These are phyloP conservation scores for Callimorpha dominula DNA, from an alignment of 2,888 invertebrate genomes.

Conservation along the genomic window DNA sequence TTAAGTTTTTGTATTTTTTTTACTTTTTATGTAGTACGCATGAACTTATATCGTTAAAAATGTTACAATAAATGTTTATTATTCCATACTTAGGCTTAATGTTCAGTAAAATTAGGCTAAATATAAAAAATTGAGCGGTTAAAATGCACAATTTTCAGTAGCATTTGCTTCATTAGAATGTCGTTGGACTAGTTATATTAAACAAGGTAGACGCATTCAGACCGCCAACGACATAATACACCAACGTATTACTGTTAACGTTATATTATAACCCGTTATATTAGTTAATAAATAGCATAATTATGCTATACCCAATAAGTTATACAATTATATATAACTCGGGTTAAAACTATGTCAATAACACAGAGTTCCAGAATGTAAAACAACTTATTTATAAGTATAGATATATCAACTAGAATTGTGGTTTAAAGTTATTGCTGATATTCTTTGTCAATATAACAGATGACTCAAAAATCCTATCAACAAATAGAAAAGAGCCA, in stretches of 20 bases:
- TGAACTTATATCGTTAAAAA: too few species aligned
- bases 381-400: not conserved
- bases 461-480: too few species aligned
- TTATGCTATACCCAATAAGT: not conserved
- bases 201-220: slow-evolving; percentile 23
- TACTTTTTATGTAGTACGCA: too few species aligned
- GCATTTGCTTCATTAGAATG: slow-evolving; percentile 35
- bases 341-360: not conserved
- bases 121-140: not conserved
- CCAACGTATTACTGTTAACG: not conserved
- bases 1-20: too few species aligned
- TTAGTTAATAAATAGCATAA: not conserved
- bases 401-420: not conserved
- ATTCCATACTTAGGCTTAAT: not conserved
- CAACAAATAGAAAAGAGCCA: too few species aligned
- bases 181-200: slow-evolving; percentile 28
- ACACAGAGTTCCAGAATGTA: not conserved
- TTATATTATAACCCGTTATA: slow-evolving; percentile 3
- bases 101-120: not conserved
- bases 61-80: not conserved
- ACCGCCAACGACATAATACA: not conserved
- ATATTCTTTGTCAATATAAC: too few species aligned
- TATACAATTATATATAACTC: not conserved
- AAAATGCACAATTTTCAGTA: slow-evolving; percentile 29
- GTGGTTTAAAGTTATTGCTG: not conserved